These are phyloP conservation scores for Scatophagus argus DNA, from an alignment of 2,113 vertebrate genomes.

Conservation along the genomic window DNA sequence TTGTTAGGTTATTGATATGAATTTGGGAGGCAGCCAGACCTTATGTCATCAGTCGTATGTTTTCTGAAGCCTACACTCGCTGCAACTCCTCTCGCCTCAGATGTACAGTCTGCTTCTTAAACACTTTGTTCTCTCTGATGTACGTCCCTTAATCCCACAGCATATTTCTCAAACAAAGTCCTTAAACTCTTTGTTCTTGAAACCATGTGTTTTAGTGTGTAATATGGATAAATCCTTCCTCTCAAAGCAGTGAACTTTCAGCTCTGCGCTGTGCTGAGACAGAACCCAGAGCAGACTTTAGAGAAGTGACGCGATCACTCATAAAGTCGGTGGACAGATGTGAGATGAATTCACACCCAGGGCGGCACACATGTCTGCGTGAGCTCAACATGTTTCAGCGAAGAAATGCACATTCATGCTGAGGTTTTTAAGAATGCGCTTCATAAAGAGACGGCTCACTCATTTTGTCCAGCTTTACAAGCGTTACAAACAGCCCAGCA, in stretches of 20 bases:
- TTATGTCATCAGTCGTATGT: not conserved
- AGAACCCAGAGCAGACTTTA: too few relatives aligned
- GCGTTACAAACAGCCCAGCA: too few relatives aligned
- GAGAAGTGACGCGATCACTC: too few relatives aligned
- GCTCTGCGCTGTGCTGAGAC: too few relatives aligned
- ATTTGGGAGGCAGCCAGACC: slow-evolving; percentile 41
- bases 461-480: too few relatives aligned
- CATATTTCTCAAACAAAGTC: not conserved
- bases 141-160: not conserved
- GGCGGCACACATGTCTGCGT: too few relatives aligned
- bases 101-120: slow-evolving; percentile 5
- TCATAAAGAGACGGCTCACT: too few relatives aligned
- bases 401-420: too few relatives aligned
- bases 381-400: too few relatives aligned
- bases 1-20: slow-evolving; percentile 59
- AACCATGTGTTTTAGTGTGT: not conserved
- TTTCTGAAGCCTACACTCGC: slow-evolving; percentile 13
- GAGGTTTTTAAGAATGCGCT: too few relatives aligned
- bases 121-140: slow-evolving; percentile 24
- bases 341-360: too few relatives aligned
- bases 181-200: not conserved
- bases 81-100: not conserved
- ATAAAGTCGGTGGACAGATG: too few relatives aligned
- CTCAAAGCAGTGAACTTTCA: not conserved
- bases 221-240: not conserved